These are phyloP conservation scores for Xestia c-nigrum DNA, from an alignment of 2,888 invertebrate genomes.

Conservation along the genomic window DNA sequence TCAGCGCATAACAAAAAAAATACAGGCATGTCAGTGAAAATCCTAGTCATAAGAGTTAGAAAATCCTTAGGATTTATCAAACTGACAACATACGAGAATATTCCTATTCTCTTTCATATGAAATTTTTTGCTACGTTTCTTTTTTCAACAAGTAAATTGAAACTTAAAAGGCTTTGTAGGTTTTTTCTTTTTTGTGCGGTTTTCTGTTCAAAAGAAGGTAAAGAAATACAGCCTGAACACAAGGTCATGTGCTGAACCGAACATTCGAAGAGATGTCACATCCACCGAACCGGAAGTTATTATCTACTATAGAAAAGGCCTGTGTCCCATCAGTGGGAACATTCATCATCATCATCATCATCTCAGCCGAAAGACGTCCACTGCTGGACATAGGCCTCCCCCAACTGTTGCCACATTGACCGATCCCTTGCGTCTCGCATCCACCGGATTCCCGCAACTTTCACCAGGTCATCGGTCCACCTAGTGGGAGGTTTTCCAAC, in stretches of 20 bases:
- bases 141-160: not conserved
- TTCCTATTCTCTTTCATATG: not conserved
- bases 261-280: too few species aligned
- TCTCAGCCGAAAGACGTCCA: too few species aligned
- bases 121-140: conserved; percentile 10
- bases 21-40: conserved; percentile 38
- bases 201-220: not conserved
- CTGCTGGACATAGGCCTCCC: too few species aligned
- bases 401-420: too few species aligned
- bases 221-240: not conserved
- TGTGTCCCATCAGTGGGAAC: not conserved
- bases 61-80: conserved; percentile 55
- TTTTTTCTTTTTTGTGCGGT: not conserved
- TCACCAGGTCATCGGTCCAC: too few species aligned
- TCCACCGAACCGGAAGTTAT: not conserved
- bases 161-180: not conserved
- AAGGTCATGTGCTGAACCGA: not conserved
- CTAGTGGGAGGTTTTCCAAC: too few species aligned
- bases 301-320: not conserved
- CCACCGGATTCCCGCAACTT: too few species aligned
- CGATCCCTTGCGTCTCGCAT: too few species aligned
- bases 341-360: too few species aligned
- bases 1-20: conserved; percentile 13
- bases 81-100: conserved; percentile 5
- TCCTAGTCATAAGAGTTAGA: conserved; percentile 41